Evolutionary conservation across 2,797 vertebrate genomes (phyloP), one percentile per base, ranked within the genome.

Genomic region (Parauchenoglanis ngamensis): DNA sequence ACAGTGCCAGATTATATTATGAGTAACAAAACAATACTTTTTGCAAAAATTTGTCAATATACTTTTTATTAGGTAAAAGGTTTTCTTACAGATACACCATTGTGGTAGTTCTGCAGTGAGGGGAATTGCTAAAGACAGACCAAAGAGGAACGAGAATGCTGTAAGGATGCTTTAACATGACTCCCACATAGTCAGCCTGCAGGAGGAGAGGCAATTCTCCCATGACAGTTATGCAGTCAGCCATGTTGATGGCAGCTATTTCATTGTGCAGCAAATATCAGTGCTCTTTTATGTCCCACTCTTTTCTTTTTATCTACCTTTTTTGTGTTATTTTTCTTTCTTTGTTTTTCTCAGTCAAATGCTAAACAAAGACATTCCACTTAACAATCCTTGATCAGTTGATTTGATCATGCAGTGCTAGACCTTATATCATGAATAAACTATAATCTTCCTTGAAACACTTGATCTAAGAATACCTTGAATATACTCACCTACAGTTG

Each of bases 191-290:
- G 28, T 70, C 31, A 70, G 15, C 7, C 31, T 70, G 86, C 19
- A 56, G 78, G 73, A 88, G 82, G 63, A 88, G 81, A 89, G 85
- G 87, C 84, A 73, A 57, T 89, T 86, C 86, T 88, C 87, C 78
- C 82, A 59, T 83, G 82, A 82, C 65, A 78, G 79, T 23, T 35
- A 52, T 17, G 21, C 81, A 88, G 35, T 73, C 70, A 75, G 35
- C 17, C 11, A 7, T 72, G 70, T 68, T 85, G 85, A 89, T 88
- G 84, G 49, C 59, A 54, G 61, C 70, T 65, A 83, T 56, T 80
- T 83, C 72, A 44, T 57, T 40, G 5, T 72, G 46, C 75, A 81
- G 83, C 46, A 85, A 85, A 87, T 72, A 88, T 10, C 82, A 83
- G 31, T 35, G 67, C 28, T 11, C 67, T 68, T 68, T 68, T 68